A percentile compares a stretch with the other conserved stretches of the same genome.
phyloP scores from a whole-genome alignment of 2,888 invertebrate genomes.

The Congeria kusceri region DNA sequence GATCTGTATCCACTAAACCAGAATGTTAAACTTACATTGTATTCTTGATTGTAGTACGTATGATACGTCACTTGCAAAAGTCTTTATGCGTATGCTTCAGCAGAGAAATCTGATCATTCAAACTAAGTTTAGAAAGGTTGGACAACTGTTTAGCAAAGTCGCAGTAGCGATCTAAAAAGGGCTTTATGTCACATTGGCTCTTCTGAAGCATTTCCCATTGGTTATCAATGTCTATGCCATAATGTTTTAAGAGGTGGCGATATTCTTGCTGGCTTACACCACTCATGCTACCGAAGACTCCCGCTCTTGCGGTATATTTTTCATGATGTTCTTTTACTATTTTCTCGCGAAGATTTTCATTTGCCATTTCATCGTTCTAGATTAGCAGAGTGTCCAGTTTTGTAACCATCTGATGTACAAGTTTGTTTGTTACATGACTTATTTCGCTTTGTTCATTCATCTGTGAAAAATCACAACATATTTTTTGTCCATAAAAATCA shows the following conservation, averaged over 20 bases:
- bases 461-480: too few species aligned
- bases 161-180: slow-evolving; percentile 37
- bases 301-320: slow-evolving; percentile 32
- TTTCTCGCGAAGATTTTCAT: slow-evolving; percentile 16
- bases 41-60: slow-evolving; percentile 37
- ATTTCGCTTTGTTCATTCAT: too few species aligned
- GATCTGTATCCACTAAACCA: too few species aligned
- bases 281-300: slow-evolving; percentile 41
- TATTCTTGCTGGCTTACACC: slow-evolving; percentile 39
- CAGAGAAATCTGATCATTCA: slow-evolving; percentile 45
- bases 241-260: slow-evolving; percentile 29
- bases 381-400: slow-evolving; percentile 46
- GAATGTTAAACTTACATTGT: too few species aligned
- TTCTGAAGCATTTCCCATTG: slow-evolving; percentile 36
- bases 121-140: slow-evolving; percentile 29
- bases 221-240: slow-evolving; percentile 54
- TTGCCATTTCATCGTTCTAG: slow-evolving; percentile 28
- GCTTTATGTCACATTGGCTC: slow-evolving; percentile 11
- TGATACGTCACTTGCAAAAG: slow-evolving; percentile 53
- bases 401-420: slow-evolving; percentile 16
- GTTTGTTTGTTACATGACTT: neutral
- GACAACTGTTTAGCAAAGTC: slow-evolving; percentile 49
- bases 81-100: slow-evolving; percentile 46
- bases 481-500: too few species aligned
- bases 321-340: slow-evolving; percentile 42